Conservation (phyloP, 2,888 invertebrate genomes). For the Rhagonycha lutea region DNA sequence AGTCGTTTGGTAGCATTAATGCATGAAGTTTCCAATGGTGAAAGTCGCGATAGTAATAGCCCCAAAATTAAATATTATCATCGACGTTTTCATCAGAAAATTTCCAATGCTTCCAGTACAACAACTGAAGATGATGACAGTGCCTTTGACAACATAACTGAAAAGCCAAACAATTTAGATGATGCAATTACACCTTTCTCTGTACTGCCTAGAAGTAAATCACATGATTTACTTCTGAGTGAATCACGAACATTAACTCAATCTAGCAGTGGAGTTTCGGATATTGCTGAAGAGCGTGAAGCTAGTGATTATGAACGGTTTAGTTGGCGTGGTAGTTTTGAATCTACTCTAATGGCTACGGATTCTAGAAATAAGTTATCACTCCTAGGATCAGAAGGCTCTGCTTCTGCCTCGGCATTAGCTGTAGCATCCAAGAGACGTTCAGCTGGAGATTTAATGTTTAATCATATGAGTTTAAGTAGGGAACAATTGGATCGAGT, state of each 20-base stretch:
- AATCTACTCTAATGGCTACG: conserved; percentile 85
- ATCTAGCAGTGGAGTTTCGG: conserved; percentile 59
- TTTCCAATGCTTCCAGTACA: conserved; percentile 66
- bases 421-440: conserved; percentile 76
- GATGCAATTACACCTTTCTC: conserved; percentile 56
- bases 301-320: conserved; percentile 88
- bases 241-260: conserved; percentile 58
- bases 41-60: conserved; percentile 63
- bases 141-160: conserved; percentile 60
- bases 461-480: conserved; percentile 78
- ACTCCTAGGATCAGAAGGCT: conserved; percentile 65
- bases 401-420: conserved; percentile 66
- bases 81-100: conserved; percentile 61
- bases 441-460: conserved; percentile 82
- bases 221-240: conserved; percentile 77
- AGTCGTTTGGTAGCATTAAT: conserved; percentile 84
- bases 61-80: conserved; percentile 65
- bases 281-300: conserved; percentile 68
- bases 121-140: conserved; percentile 76
- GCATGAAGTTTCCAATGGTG: conserved; percentile 88
- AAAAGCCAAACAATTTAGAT: conserved; percentile 51
- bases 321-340: conserved; percentile 91
- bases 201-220: conserved; percentile 76
- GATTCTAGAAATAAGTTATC: conserved; percentile 81
- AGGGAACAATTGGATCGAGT: conserved; percentile 75